Percentiles rank a stretch among this genome's conserved stretches.
Evolutionary conservation across 2,797 vertebrate species (phyloP).

Genomic region (Gallinago nigripennis): DNA sequence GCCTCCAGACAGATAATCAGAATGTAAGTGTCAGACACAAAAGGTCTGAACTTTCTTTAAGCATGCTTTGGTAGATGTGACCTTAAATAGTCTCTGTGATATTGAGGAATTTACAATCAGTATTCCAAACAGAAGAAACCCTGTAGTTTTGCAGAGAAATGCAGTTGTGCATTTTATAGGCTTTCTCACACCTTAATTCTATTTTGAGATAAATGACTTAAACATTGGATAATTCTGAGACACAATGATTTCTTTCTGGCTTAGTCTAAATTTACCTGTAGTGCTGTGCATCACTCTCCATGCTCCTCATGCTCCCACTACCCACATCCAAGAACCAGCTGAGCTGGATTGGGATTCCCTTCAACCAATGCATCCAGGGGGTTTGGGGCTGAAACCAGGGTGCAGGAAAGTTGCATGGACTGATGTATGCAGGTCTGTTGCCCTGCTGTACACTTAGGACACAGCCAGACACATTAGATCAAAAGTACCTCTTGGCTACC

Average conservation of each 20-base stretch:
- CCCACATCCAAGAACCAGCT: background rate
- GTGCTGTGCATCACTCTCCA: background rate
- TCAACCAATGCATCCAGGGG: background rate
- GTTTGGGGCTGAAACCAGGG: background rate
- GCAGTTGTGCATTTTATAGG: background rate
- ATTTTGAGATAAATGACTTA: background rate
- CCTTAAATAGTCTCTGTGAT: constrained; percentile 2
- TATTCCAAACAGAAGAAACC: background rate
- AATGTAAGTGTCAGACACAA: constrained; percentile 29
- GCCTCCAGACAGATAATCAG: constrained; percentile 63
- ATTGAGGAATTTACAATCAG: background rate
- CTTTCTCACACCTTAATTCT: background rate
- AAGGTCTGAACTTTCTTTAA: constrained; percentile 34
- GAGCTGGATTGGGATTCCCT: background rate
- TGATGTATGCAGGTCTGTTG: background rate
- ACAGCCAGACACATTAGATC: background rate
- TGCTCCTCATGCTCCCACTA: background rate
- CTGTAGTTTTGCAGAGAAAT: constrained; percentile 3
- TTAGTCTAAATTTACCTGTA: background rate
- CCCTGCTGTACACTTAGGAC: background rate
- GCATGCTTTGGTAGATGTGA: background rate
- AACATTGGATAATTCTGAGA: background rate
- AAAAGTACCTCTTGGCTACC: background rate
- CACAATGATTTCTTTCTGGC: background rate
- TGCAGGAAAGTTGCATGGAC: background rate